phyloP scores from a whole-genome alignment of 2,113 vertebrate genomes.

The Trematomus loennbergii region DNA sequence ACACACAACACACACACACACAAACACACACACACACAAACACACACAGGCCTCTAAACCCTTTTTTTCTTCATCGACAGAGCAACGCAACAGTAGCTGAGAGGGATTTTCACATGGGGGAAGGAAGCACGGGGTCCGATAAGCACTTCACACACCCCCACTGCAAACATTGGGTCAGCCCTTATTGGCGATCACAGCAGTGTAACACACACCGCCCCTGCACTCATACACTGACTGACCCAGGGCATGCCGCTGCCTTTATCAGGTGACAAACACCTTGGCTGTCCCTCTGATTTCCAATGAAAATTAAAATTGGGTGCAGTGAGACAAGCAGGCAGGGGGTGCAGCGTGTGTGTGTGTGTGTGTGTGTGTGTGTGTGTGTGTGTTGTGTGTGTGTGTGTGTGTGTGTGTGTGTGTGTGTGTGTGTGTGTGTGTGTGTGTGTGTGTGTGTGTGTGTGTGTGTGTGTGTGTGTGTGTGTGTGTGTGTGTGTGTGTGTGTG shows the following conservation, averaged over 20 bases:
- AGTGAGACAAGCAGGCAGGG: slow-evolving; percentile 63
- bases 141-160: slow-evolving; percentile 68
- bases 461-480: no score
- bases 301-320: slow-evolving; percentile 79
- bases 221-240: slow-evolving; percentile 71
- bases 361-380: no score
- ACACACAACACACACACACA: slow-evolving; percentile 40
- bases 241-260: slow-evolving; percentile 71
- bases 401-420: slow-evolving; percentile 33
- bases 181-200: slow-evolving; percentile 68
- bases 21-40: slow-evolving; percentile 42
- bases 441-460: background rate
- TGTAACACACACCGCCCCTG: slow-evolving; percentile 59
- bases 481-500: background rate
- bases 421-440: slow-evolving; percentile 17
- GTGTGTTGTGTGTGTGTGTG: background rate
- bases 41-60: slow-evolving; percentile 67
- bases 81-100: slow-evolving; percentile 79
- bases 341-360: background rate
- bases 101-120: slow-evolving; percentile 85
- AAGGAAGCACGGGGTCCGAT: slow-evolving; percentile 65
- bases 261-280: slow-evolving; percentile 84
- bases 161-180: slow-evolving; percentile 67
- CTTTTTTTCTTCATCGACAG: slow-evolving; percentile 83
- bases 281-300: slow-evolving; percentile 81